Base-by-base conservation (phyloP, 2,797 vertebrate genomes). In the Intellagama lesueurii region DNA sequence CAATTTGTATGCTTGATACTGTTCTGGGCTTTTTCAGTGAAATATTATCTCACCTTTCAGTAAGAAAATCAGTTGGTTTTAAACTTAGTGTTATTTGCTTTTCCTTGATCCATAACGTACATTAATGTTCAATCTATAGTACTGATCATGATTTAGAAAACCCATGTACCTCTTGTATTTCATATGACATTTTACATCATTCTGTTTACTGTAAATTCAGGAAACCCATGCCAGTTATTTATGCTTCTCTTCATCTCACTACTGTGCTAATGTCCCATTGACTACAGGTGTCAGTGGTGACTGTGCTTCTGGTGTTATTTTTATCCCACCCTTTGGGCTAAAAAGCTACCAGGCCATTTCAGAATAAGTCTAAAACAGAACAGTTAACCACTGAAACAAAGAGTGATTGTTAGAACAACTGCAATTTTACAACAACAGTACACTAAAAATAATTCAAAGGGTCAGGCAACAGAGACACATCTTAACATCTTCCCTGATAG, bases 161-260 rank as follows among this genome's bases (percentile, higher is more conserved):
- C 40, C 32, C 7, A 86, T 77, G 60, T n/a, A 28, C 9, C 26
- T 40, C 35, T 47, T 76, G 4, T 8, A 60, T 30, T 76, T 40
- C 73, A 40, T 44, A 56, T 30, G 16, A 28, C 47, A 87, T 32
- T 79, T 77, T 60, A 86, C 60, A 68, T 28, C 47, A 70, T 56
- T 56, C 77, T 49, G 16, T 79, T 40, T 52, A 49, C 72, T 85
- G 40, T 81, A 81, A 81, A 87, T 81, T 44, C 70, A 81, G 32
- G 28, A 32, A 73, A 44, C 17, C 28, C 35, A 70, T 44, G 70
- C 24, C 68, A 87, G 19, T 81, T 72, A 81, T 52, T 52, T 52
- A 12, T 79, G 22, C 35, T n/a, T 56, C 44, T 8, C 66, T 56
- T 70, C 24, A 26, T 49, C 70, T 12, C 26, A 28, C 1, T 40